Evolutionary conservation across 2,113 vertebrate genomes (phyloP).

Genomic region (Serinus canaria): DNA sequence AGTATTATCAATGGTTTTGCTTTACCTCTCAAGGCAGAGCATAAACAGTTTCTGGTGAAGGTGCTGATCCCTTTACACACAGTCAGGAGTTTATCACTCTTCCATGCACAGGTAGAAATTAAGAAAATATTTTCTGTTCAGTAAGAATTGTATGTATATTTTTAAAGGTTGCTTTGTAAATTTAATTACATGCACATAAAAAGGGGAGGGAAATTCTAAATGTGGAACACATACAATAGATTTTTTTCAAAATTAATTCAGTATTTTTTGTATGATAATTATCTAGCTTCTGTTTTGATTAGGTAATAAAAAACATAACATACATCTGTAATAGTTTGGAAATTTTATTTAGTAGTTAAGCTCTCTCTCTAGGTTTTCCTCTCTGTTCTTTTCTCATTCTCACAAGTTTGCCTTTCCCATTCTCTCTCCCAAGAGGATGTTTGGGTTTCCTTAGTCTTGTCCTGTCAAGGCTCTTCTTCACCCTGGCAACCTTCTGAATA

Average conservation of each 20-base stretch:
- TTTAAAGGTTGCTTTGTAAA: background rate
- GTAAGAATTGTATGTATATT: background rate
- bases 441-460: background rate
- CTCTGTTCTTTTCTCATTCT: background rate
- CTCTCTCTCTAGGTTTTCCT: background rate
- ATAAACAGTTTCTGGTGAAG: slow-evolving; percentile 99
- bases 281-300: background rate
- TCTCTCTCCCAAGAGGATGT: background rate
- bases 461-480: background rate
- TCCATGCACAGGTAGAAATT: slow-evolving; percentile 93
- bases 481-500: background rate
- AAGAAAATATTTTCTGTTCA: background rate
- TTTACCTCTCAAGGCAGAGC: slow-evolving; percentile 97
- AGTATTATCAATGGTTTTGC: slow-evolving; percentile 99
- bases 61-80: slow-evolving; percentile 98
- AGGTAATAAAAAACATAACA: background rate
- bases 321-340: background rate
- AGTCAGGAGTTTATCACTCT: slow-evolving; percentile 97
- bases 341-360: background rate
- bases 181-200: background rate
- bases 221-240: background rate
- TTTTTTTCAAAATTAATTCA: background rate
- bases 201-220: background rate
- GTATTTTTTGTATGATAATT: background rate
- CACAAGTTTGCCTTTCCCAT: background rate